Evolutionary conservation across 2,113 vertebrate species (phyloP).

Genomic region (human (Homo sapiens)): DNA sequence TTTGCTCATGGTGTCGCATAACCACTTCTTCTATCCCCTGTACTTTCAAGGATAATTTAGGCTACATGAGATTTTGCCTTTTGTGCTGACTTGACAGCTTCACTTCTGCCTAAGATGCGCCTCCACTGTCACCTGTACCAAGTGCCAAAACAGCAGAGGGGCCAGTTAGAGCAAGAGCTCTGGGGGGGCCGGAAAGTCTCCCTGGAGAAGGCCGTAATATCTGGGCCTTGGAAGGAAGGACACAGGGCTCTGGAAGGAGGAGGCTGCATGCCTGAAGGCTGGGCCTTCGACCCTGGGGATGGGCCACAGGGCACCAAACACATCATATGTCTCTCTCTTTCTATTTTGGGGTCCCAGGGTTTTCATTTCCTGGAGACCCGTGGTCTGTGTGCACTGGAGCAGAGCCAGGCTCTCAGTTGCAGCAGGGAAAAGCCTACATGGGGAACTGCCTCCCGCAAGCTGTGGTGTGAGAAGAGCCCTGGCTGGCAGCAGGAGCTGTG

Average conservation of each 20-base stretch:
- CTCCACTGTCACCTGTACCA: not conserved
- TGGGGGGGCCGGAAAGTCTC: rapidly evolving
- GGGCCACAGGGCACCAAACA: not conserved
- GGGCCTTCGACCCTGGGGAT: not conserved
- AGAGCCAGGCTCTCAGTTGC: not conserved
- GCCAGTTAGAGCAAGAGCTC: not conserved
- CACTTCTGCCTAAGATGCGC: not conserved
- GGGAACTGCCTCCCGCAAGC: not conserved
- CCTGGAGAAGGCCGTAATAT: not conserved
- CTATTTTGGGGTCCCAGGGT: not conserved
- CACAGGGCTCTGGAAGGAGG: not conserved
- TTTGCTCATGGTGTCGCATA: not conserved
- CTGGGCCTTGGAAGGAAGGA: not conserved
- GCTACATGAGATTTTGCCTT: not conserved
- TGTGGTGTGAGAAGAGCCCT: not conserved
- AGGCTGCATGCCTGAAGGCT: not conserved
- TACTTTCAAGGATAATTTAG: not conserved
- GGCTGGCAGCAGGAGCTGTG: not conserved
- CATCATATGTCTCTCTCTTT: not conserved
- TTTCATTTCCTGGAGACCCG: not conserved
- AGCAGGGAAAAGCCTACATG: not conserved
- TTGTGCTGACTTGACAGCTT: not conserved
- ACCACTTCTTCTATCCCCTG: not conserved
- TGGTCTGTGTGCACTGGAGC: not conserved
- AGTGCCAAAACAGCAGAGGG: slow-evolving; percentile 42